Evolutionary conservation across 2,888 invertebrate species (phyloP).

Genomic region (Sinodicranocentrus sp.): DNA sequence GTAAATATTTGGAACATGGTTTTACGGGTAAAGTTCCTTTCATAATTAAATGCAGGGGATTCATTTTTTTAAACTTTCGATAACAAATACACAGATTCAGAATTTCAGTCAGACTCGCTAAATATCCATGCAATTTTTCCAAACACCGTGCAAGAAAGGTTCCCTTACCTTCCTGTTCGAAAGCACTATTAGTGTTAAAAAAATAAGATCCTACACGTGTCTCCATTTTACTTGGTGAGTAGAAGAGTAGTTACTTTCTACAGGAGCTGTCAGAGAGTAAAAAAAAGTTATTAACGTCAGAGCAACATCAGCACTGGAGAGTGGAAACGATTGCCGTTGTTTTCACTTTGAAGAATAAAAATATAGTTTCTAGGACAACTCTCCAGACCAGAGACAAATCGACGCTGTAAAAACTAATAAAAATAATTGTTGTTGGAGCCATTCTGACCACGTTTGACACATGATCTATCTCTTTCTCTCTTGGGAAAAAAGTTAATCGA

Average conservation of each 20-base stretch:
- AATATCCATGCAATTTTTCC: slow-evolving; percentile 37
- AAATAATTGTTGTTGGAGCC: slow-evolving; percentile 17
- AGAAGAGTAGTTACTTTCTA: slow-evolving; percentile 63
- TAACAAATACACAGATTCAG: too few species aligned
- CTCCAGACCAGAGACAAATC: slow-evolving; percentile 17
- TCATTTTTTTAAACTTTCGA: too few species aligned
- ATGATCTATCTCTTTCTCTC: too few species aligned
- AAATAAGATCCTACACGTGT: slow-evolving; percentile 66
- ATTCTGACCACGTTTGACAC: slow-evolving; percentile 5
- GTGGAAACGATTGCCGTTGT: slow-evolving; percentile 9
- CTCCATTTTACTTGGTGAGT: slow-evolving; percentile 63
- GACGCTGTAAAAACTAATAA: not conserved
- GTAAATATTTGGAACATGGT: too few species aligned
- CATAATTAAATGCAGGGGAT: too few species aligned
- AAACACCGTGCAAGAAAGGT: slow-evolving; percentile 42
- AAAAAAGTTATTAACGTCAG: slow-evolving; percentile 40
- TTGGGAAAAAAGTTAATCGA: too few species aligned
- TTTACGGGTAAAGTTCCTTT: too few species aligned
- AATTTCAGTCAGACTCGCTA: not conserved
- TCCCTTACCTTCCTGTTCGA: slow-evolving; percentile 68
- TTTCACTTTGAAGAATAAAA: too few species aligned
- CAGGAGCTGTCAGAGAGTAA: slow-evolving; percentile 67
- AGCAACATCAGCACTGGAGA: slow-evolving; percentile 30
- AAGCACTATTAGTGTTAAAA: slow-evolving; percentile 68
- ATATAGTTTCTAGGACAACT: not conserved